Evolutionary conservation across 1,140 invertebrate genomes (phyloP).

Genomic region (Cryptotermes secundus): DNA sequence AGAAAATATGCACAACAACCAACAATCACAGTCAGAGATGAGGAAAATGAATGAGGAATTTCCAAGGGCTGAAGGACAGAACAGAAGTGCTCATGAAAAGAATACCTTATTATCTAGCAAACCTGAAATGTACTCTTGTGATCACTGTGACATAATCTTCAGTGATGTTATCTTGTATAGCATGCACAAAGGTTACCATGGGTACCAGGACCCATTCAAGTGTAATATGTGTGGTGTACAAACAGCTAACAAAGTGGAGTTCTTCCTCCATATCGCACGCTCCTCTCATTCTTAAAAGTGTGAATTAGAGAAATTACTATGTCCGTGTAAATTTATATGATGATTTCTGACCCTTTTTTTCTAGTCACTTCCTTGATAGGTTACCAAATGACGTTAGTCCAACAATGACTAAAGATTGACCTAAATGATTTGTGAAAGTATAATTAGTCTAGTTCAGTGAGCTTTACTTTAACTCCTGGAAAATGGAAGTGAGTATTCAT

Average conservation of each 20-base stretch:
- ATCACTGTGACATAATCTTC: slow-evolving; percentile 88
- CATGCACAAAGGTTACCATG: slow-evolving; percentile 96
- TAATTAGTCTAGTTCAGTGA: neutral
- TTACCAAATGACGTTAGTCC: neutral
- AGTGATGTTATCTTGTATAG: slow-evolving; percentile 88
- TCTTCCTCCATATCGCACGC: slow-evolving; percentile 89
- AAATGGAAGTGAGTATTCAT: neutral
- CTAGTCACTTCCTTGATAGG: neutral
- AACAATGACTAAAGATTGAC: neutral
- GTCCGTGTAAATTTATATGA: neutral
- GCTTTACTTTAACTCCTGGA: neutral
- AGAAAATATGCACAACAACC: neutral
- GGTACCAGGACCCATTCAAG: slow-evolving; percentile 83
- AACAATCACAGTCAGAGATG: slow-evolving; percentile 5
- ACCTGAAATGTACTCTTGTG: slow-evolving; percentile 63
- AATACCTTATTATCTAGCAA: neutral
- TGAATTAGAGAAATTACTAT: neutral
- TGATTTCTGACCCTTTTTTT: neutral
- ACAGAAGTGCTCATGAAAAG: slow-evolving; percentile 22
- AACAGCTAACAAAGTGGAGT: slow-evolving; percentile 78
- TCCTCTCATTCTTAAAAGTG: slow-evolving; percentile 67
- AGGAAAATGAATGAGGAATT: neutral
- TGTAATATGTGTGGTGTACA: slow-evolving; percentile 92
- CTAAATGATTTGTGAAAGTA: neutral
- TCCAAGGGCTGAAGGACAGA: slow-evolving; percentile 13